These are phyloP conservation scores for Cardiocondyla obscurior DNA, from an alignment of 1,140 invertebrate species.

Conservation along the genomic window DNA sequence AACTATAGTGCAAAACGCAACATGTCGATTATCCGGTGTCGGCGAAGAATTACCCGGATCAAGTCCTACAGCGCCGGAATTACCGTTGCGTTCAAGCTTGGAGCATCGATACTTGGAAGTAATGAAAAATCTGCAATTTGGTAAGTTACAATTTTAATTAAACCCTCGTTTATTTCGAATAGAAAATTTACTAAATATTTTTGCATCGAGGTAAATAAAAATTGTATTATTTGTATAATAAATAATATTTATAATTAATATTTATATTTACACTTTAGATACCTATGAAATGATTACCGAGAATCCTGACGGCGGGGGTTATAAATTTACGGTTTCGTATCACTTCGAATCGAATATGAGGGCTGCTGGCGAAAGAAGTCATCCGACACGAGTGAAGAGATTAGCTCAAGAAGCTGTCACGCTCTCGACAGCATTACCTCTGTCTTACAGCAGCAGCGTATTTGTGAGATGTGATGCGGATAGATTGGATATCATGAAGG, in stretches of 20 bases:
- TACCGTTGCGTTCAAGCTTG: constrained; percentile 83
- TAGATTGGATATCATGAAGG: constrained; percentile 97
- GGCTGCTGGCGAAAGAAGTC: constrained; percentile 92
- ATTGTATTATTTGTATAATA: not conserved
- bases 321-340: constrained; percentile 94
- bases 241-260: constrained; percentile 41
- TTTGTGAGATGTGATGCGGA: constrained; percentile 98
- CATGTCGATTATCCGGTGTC: constrained; percentile 82
- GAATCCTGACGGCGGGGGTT: constrained; percentile 87
- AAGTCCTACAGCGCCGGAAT: constrained; percentile 81
- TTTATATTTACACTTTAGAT: constrained; percentile 84
- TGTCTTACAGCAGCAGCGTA: constrained; percentile 97
- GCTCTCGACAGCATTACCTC: constrained; percentile 95
- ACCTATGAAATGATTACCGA: constrained; percentile 96
- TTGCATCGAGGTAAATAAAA: not conserved
- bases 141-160: constrained; percentile 83
- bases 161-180: too few species aligned
- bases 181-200: not conserved
- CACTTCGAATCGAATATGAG: constrained; percentile 96
- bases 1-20: constrained; percentile 89
- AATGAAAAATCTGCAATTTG: constrained; percentile 95
- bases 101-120: constrained; percentile 92
- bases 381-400: constrained; percentile 94
- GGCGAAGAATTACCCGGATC: constrained; percentile 79
- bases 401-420: constrained; percentile 98